Conservation (phyloP, 2,113 vertebrate genomes). For the Stegostoma tigrinum region DNA sequence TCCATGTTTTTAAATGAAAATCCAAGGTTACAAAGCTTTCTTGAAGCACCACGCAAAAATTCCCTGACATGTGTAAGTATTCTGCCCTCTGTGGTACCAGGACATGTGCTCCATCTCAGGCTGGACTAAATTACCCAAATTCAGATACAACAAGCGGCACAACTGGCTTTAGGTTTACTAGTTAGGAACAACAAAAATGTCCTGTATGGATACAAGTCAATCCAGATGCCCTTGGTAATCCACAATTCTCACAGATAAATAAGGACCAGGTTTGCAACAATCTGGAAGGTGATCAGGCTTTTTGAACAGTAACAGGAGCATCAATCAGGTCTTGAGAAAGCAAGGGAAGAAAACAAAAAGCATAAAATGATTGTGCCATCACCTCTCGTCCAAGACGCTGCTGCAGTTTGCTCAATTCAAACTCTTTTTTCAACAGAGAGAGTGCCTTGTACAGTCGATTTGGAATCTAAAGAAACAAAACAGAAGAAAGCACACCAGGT, state of each 20-base stretch:
- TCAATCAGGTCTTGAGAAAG: not conserved
- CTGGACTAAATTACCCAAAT: not conserved
- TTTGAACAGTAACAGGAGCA: not conserved
- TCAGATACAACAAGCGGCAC: not conserved
- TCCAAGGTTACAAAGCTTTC: not conserved
- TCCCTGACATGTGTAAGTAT: not conserved
- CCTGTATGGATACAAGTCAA: not conserved
- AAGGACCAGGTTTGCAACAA: not conserved
- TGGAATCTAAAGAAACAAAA: conserved; percentile 68
- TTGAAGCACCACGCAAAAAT: not conserved
- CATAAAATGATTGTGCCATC: conserved; percentile 38
- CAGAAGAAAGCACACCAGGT: not conserved
- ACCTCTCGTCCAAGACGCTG: conserved; percentile 93
- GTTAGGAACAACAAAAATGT: not conserved
- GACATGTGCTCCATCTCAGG: not conserved
- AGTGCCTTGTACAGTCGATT: conserved; percentile 93
- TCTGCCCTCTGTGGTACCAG: not conserved
- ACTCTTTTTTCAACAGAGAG: conserved; percentile 94
- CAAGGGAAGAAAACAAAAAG: not conserved
- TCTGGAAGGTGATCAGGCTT: not conserved
- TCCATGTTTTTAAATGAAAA: not conserved
- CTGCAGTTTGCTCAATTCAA: conserved; percentile 94
- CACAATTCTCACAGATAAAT: not conserved
- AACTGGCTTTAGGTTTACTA: not conserved
- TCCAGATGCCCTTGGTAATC: not conserved